Base-by-base conservation (phyloP, 1,140 invertebrate genomes). In the Drosophila persimilis region DNA sequence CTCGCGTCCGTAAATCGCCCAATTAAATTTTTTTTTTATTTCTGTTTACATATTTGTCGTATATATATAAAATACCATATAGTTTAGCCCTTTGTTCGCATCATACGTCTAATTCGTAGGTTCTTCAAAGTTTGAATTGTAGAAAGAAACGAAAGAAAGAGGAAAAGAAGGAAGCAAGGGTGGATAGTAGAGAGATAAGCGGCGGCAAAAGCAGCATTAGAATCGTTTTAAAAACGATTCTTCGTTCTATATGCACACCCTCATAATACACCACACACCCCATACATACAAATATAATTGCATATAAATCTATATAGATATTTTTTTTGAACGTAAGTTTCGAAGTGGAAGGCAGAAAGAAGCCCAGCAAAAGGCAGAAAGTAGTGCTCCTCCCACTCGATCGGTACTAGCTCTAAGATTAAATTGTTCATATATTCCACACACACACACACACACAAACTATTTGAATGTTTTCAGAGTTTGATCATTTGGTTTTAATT, bases 161-260 rank as follows among this genome's bases (percentile, higher is more conserved):
- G 20, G 20, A 20, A 20, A 8, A 58, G 44, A 35, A 22, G 41
- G 15, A 39, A 56, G 17, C 9, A 41, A 41, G 35, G 43, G 24
- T 22, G 20, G 47, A 45, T 24, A 50, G 43, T 54, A 43, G 13
- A 43, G 24, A 48, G 63, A 69, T 69, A 45, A 48, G 65, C 65
- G 48, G 65, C 66, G 62, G 26, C 26, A 31, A 31, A 31, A 39
- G 35, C 35, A 39, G 35, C 35, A 39, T 39, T 39, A 13, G 35
- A 4, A 39, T 70, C 69, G 66, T 70, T 70, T 70, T 70, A 70
- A 86, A 85, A 85, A 85, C 79, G 81, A 81, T 86, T 66, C 55
- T 73, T 64, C 41, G 72, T 64, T 57, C 46, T 69, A 57, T 43
- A 39, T 39, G 35, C 9, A 39, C 35, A 39, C 35, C 35, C 35